Evolutionary conservation across 2,113 vertebrate species (phyloP).

Genomic region (Mastomys natalensis): DNA sequence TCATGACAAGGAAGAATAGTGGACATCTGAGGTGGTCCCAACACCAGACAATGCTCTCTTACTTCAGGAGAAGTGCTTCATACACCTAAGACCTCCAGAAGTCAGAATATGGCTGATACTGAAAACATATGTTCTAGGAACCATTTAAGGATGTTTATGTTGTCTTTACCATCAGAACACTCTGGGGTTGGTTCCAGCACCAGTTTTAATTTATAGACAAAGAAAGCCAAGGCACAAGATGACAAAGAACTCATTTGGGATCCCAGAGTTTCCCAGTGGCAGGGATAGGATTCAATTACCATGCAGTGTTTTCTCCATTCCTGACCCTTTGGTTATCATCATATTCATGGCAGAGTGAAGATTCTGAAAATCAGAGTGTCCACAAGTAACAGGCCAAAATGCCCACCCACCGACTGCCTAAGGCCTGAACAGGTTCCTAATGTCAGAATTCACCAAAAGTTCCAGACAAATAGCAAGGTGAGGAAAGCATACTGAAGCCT

Average conservation of each 20-base stretch:
- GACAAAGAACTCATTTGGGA: not conserved
- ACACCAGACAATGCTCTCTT: not conserved
- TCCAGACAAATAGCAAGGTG: not conserved
- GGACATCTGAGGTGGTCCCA: not conserved
- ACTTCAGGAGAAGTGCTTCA: not conserved
- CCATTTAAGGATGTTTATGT: not conserved
- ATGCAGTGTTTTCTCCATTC: not conserved
- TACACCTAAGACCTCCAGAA: not conserved
- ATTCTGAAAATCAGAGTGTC: not conserved
- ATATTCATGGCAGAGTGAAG: not conserved
- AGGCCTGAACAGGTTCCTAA: not conserved
- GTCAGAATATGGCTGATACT: not conserved
- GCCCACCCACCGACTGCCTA: not conserved
- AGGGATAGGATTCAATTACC: not conserved
- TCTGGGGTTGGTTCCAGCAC: not conserved
- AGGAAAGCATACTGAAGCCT: not conserved
- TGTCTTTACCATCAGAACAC: not conserved
- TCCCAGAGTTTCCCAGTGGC: not conserved
- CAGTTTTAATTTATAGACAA: not conserved
- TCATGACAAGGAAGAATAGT: not conserved
- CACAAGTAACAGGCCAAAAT: not conserved
- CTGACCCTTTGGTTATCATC: not conserved
- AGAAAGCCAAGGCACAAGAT: conserved; percentile 2
- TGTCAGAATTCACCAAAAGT: not conserved
- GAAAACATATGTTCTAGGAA: not conserved